Percentiles rank a stretch among this genome's conserved stretches.
phyloP scores from a whole-genome alignment of 2,888 invertebrate species.

The Oligia strigilis region DNA sequence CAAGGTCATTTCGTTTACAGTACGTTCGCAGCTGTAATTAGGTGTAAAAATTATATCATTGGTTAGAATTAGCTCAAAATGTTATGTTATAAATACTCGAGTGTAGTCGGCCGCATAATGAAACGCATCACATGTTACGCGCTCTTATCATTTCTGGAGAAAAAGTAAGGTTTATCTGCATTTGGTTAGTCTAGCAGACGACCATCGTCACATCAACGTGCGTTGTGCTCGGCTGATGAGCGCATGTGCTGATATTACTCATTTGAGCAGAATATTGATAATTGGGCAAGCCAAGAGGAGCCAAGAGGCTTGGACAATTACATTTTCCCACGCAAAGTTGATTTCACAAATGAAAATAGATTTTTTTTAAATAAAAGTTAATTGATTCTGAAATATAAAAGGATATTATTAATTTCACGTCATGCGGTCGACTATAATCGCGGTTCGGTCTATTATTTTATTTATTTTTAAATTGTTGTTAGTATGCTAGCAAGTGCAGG shows the following conservation, averaged over 20 bases:
- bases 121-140: neutral
- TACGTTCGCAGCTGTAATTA: conserved; percentile 34
- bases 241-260: neutral
- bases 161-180: neutral
- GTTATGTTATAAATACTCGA: conserved; percentile 21
- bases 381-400: neutral
- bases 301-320: too few relatives aligned
- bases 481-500: conserved; percentile 66
- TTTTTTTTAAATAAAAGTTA: neutral
- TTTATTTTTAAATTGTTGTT: conserved; percentile 54
- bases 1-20: conserved; percentile 12
- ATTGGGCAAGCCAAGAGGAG: too few relatives aligned
- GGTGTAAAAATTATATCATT: conserved; percentile 41
- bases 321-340: neutral
- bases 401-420: neutral
- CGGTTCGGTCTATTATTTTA: conserved; percentile 18
- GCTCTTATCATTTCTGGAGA: neutral
- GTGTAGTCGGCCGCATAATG: conserved; percentile 14
- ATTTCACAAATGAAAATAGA: neutral
- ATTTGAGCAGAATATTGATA: neutral
- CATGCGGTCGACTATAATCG: conserved; percentile 25
- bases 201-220: neutral
- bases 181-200: neutral
- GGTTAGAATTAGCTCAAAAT: conserved; percentile 59
- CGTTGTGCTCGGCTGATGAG: neutral